Base-by-base conservation (phyloP, 2,113 vertebrate genomes). In the Cyanistes caeruleus region DNA sequence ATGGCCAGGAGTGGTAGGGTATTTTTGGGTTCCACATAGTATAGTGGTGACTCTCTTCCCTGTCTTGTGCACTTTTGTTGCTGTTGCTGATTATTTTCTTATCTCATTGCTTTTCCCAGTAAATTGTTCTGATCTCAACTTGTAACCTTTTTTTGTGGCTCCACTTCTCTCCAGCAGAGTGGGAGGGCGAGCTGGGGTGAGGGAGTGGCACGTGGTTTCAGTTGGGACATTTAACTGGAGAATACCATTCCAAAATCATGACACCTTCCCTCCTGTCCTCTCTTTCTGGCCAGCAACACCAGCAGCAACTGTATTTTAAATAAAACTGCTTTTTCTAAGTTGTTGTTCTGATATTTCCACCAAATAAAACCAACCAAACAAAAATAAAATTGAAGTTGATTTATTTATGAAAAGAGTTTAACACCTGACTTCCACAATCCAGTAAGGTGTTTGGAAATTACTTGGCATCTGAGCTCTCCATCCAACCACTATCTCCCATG, bases 151-250 rank as follows among this genome's bases (percentile, higher is more conserved):
- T 59, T 52, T 68, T 52, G 2, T 68, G 44, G 21, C 72, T 77
- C 72, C 25, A 25, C 27, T 68, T 59, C n/a, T 43, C 25, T 68
- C 31, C 27, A 33, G 53, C 8, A n/a, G 35, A 58, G 15, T 2
- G 2, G 15, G 8, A 74, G 6, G 18, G 7, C 3, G 9, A 51
- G 30, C 16, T 6, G 35, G 16, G 14, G 4, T 52, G 37, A 76
- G 17, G 0, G 0, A 43, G 16, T 22, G 11, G 9, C 2, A 0
- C 4, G 4, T 21, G 9, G 24, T 37, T 86, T 35, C 35, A 76
- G 9, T 18, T n/a, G 13, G 9, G 43, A 12, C 31, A 51, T 23
- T 59, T 43, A 43, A 51, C 25, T 44, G 53, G 21, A 67, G 21
- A 86, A 21, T 51, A 31, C 3, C 44, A 31, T 59, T 43, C 44